phyloP scores from a whole-genome alignment of 2,113 vertebrate species.

The Cacatua alba region DNA sequence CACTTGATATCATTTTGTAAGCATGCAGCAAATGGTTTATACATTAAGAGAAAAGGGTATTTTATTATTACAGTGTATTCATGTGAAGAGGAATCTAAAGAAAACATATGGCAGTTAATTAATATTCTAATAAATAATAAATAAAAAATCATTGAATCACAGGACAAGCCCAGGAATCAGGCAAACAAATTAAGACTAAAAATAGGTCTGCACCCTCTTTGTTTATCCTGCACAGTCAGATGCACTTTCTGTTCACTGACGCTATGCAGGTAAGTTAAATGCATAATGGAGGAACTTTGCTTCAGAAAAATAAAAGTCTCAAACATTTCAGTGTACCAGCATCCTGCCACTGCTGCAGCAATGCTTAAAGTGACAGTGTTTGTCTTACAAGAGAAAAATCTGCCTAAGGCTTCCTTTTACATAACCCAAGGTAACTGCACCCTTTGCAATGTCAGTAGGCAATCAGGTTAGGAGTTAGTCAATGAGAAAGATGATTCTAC shows the following conservation, averaged over 20 bases:
- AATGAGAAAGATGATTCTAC: neutral
- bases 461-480: neutral
- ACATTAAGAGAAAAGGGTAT: conserved; percentile 31
- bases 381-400: neutral
- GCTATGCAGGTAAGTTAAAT: neutral
- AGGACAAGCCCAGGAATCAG: neutral
- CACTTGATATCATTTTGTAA: conserved; percentile 61
- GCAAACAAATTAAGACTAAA: conserved; percentile 6
- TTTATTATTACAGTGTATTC: neutral
- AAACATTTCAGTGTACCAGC: neutral
- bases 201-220: neutral
- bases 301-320: neutral
- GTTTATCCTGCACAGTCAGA: neutral
- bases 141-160: conserved; percentile 23
- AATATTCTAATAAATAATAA: conserved; percentile 45
- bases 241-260: neutral
- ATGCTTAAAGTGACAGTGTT: neutral
- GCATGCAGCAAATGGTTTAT: conserved; percentile 41
- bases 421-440: neutral
- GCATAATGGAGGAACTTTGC: neutral
- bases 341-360: neutral
- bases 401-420: neutral
- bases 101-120: conserved; percentile 1
- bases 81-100: neutral
- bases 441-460: neutral